Evolutionary conservation across 1,140 invertebrate genomes (phyloP).

Genomic region (Cydia strobilella): DNA sequence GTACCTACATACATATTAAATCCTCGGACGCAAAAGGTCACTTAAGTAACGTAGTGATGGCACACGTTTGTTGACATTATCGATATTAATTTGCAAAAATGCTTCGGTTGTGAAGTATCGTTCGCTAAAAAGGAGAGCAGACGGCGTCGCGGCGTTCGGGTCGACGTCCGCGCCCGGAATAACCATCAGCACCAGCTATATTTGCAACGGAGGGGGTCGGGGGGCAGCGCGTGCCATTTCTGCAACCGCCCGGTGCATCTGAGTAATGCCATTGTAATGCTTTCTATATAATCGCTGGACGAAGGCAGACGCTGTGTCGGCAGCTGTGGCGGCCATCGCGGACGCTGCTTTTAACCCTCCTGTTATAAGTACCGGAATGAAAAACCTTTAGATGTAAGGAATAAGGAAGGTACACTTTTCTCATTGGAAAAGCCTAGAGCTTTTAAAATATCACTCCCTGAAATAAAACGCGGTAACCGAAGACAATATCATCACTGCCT

Average conservation of each 20-base stretch:
- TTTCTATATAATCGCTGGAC: conserved; percentile 70
- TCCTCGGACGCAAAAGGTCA: not conserved
- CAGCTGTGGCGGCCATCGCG: conserved; percentile 43
- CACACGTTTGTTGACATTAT: conserved; percentile 67
- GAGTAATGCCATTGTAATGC: conserved; percentile 79
- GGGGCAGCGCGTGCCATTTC: conserved; percentile 74
- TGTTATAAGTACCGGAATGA: not conserved
- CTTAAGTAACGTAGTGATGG: conserved; percentile 17
- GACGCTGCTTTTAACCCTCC: conserved; percentile 36
- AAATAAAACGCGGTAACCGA: no score
- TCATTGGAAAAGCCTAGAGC: not conserved
- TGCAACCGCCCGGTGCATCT: conserved; percentile 76
- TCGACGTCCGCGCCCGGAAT: conserved; percentile 77
- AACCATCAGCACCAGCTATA: conserved; percentile 75
- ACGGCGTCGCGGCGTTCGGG: conserved; percentile 77
- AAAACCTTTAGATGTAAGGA: conserved; percentile 36
- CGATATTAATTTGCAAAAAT: conserved; percentile 74
- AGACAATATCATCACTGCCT: no score
- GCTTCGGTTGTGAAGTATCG: conserved; percentile 66
- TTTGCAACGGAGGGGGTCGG: conserved; percentile 69
- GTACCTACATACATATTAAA: not conserved
- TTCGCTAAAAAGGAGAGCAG: conserved; percentile 78
- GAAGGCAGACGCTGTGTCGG: conserved; percentile 67
- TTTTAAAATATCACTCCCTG: not conserved
- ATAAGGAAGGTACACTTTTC: not conserved